Base-by-base conservation (phyloP, 2,113 vertebrate species). In the Hippoglossus stenolepis region DNA sequence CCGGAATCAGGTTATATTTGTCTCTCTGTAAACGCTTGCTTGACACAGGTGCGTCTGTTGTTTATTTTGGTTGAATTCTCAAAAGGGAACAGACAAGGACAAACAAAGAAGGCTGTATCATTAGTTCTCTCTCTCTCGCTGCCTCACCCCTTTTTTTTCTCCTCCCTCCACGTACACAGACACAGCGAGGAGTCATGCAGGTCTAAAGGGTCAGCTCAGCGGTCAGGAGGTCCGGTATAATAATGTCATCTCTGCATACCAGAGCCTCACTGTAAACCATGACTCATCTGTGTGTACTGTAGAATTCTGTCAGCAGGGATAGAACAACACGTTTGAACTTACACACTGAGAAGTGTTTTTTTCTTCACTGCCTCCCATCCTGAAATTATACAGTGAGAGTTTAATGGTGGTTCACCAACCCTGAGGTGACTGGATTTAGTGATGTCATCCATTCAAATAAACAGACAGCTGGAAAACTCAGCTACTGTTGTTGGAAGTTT, bases 61-160 rank as follows among this genome's bases (percentile, higher is more conserved):
- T 90, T 88, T 82, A 73, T 85, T 86, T 73, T 65, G 63, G 74
- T 40, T 43, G 45, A 81, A 82, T 74, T 77, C 79, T 74, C 88
- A 0, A 58, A 15, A 71, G 84, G 76, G 73, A 77, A 77, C 54
- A 60, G 71, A 83, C 17, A 5, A 76, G 47, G 66, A 86, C 65
- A 51, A 71, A 82, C 60, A 83, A 76, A 65, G 45, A 75, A 14
- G 53, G 63, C 28, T 38, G 70, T 69, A 21, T 85, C 73, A 40
- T 84, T 87, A 77, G 69, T 64, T 54, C 24, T 43, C 66, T 26
- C 12, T 66, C 45, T 66, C 45, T 69, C 6, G 4, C 58, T 45
- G 26, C 14, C 56, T 70, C 21, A 9, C 28, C 56, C 38, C 51
- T 51, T 15, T 7, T 51, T 31, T 43, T 13, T 43, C 40, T 51